phyloP scores from a whole-genome alignment of 2,113 vertebrate species.

The Leucoraja erinaceus region DNA sequence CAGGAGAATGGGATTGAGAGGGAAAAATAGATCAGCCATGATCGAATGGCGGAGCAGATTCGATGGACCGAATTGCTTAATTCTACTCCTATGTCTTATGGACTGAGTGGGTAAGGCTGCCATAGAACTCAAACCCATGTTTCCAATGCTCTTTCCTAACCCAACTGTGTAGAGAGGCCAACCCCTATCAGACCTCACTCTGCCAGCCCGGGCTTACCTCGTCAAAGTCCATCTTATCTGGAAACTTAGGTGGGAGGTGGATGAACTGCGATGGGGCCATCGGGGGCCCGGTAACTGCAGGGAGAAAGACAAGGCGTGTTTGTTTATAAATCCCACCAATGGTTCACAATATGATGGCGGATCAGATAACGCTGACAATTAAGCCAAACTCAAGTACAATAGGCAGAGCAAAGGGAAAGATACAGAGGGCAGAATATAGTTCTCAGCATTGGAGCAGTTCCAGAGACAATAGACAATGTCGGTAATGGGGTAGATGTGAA shows the following conservation, averaged over 20 bases:
- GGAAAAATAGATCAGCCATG: too few relatives aligned
- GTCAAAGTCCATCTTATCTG: slow-evolving; percentile 84
- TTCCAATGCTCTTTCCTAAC: neutral
- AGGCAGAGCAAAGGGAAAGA: too few relatives aligned
- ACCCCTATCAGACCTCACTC: neutral
- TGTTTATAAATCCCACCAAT: neutral
- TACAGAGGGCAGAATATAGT: too few relatives aligned
- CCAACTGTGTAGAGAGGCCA: neutral
- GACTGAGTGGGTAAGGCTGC: neutral
- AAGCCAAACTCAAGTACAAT: too few relatives aligned
- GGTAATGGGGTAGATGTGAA: too few relatives aligned
- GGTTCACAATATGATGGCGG: neutral
- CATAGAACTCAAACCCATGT: neutral
- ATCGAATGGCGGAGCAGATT: too few relatives aligned
- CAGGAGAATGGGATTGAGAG: too few relatives aligned
- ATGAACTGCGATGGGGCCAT: slow-evolving; percentile 74
- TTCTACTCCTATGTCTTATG: too few relatives aligned
- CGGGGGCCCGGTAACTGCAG: slow-evolving; percentile 75
- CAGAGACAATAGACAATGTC: too few relatives aligned
- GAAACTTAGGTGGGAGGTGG: slow-evolving; percentile 63
- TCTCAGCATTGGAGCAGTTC: too few relatives aligned
- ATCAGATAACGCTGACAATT: too few relatives aligned
- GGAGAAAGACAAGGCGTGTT: slow-evolving; percentile 30
- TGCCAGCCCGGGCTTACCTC: slow-evolving; percentile 60
- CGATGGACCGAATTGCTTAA: too few relatives aligned